These are phyloP conservation scores for Eucera pruinosa DNA, from an alignment of 2,888 invertebrate genomes.

Conservation along the genomic window DNA sequence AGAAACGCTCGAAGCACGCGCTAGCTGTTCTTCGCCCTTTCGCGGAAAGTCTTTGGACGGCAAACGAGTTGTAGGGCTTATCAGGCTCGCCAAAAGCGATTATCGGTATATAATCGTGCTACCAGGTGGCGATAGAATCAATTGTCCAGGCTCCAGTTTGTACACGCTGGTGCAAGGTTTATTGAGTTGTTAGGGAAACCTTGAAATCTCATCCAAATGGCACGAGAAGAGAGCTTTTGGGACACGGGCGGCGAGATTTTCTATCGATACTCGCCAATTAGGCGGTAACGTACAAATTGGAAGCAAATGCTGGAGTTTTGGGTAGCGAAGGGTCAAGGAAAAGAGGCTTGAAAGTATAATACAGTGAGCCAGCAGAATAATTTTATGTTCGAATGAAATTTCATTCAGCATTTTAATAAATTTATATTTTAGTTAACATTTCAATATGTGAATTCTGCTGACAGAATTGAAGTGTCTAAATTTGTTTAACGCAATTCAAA, in stretches of 20 bases:
- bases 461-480: too few relatives aligned
- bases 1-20: conserved; percentile 51
- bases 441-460: too few relatives aligned
- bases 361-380: too few relatives aligned
- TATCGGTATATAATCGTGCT: conserved; percentile 47
- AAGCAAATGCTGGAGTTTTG: conserved; percentile 1
- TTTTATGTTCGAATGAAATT: too few relatives aligned
- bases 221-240: background rate
- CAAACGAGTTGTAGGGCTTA: conserved; percentile 40
- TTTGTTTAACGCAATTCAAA: too few relatives aligned
- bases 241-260: conserved; percentile 29
- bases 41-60: conserved; percentile 22
- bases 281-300: conserved; percentile 39
- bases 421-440: too few relatives aligned
- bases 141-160: conserved; percentile 36
- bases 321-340: too few relatives aligned
- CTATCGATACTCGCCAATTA: conserved; percentile 49
- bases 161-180: conserved; percentile 50
- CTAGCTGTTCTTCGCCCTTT: conserved; percentile 31
- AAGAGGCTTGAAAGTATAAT: too few relatives aligned
- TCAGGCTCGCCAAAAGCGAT: conserved; percentile 58
- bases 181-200: conserved; percentile 47
- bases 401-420: too few relatives aligned
- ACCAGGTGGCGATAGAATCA: conserved; percentile 49
- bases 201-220: background rate